Evolutionary conservation across 2,797 vertebrate genomes (phyloP).

Genomic region (Potorous gilbertii): DNA sequence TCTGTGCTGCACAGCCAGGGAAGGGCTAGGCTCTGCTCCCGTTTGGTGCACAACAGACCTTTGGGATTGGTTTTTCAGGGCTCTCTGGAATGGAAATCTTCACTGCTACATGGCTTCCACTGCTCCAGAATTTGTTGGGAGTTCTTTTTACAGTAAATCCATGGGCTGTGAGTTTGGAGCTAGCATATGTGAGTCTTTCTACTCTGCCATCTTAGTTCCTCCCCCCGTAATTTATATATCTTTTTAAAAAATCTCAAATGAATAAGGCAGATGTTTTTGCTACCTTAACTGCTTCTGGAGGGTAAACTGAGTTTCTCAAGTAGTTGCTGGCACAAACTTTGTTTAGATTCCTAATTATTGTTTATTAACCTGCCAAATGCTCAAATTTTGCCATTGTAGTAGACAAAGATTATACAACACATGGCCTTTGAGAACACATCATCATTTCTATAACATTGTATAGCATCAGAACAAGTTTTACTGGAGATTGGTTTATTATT

Average conservation of each 20-base stretch:
- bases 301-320: not conserved
- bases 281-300: not conserved
- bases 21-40: too few relatives aligned
- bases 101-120: too few relatives aligned
- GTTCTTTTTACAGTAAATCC: too few relatives aligned
- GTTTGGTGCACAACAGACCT: too few relatives aligned
- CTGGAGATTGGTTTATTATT: not conserved
- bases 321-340: not conserved
- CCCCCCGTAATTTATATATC: accelerated
- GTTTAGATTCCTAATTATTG: not conserved
- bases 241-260: not conserved
- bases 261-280: accelerated
- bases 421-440: not conserved
- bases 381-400: not conserved
- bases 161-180: too few relatives aligned
- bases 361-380: not conserved
- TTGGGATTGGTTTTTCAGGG: too few relatives aligned
- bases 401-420: not conserved
- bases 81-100: too few relatives aligned
- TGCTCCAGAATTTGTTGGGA: too few relatives aligned
- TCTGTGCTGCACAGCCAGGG: too few relatives aligned
- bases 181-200: too few relatives aligned
- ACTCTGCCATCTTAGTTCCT: too few relatives aligned
- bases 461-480: not conserved
- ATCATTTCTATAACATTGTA: not conserved